Evolutionary conservation across 2,113 vertebrate species (phyloP).

Genomic region (Nycticorax nycticorax): DNA sequence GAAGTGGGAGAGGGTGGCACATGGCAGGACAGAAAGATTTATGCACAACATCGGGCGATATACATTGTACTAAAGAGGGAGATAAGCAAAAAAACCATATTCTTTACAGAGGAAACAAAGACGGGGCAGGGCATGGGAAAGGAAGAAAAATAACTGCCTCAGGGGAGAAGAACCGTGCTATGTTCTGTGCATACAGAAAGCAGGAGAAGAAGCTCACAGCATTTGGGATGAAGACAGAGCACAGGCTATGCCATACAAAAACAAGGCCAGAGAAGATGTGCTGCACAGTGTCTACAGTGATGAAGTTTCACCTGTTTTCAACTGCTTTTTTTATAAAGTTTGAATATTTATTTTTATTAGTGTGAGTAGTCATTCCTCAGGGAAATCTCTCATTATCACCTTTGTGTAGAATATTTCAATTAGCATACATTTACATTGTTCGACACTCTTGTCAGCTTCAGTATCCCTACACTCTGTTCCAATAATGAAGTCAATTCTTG

Average conservation of each 20-base stretch:
- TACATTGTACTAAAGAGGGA: background rate
- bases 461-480: background rate
- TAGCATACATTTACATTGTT: background rate
- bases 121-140: background rate
- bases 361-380: background rate
- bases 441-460: background rate
- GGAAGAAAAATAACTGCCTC: background rate
- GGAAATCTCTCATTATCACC: background rate
- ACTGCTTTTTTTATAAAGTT: background rate
- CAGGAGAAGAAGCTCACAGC: background rate
- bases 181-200: background rate
- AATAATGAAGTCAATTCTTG: background rate
- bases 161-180: rapidly evolving
- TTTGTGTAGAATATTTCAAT: background rate
- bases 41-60: rapidly evolving
- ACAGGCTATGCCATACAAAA: background rate
- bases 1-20: no score
- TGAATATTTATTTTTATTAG: background rate
- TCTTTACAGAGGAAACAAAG: background rate
- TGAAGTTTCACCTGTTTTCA: background rate
- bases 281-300: background rate
- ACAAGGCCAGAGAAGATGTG: background rate
- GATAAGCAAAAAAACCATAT: background rate
- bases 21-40: background rate
- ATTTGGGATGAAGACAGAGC: background rate